Base-by-base conservation (phyloP, 2,888 invertebrate genomes). In the Mesochorus sp. region DNA sequence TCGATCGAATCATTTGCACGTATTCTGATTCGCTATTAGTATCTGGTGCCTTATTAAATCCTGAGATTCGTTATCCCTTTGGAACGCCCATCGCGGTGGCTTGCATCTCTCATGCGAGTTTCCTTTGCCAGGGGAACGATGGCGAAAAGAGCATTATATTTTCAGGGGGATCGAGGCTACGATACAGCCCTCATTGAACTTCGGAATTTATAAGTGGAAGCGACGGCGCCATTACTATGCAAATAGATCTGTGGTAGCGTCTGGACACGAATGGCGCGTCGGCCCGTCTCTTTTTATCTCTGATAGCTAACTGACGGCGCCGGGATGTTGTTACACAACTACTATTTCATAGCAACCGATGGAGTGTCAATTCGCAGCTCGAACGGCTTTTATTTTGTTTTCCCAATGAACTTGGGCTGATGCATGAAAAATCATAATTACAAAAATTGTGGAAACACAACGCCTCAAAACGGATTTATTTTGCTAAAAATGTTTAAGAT, bases 221-320 rank as follows among this genome's bases (percentile, higher is more conserved):
- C 83, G 83, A 85, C 83, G 83, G 82, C 80, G 84, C 85, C 88
- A 90, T 90, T 90, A 90, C 88, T 88, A 90, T 90, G 90, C 89
- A 90, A 90, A 90, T 90, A 89, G 89, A 89, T 88, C 87, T 53
- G 74, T 66, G 79, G 70, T 66, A 76, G 73, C 75, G 70, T 64
- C 70, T 74, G 78, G 74, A 74, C 78, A 78, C 62, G 70, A 64
- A 73, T 68, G 71, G 64, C 67, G 70, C 61, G 71, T 39, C 75
- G 64, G 70, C 73, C 67, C 76, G 78, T 79, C 82, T 73, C 76
- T 82, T 84, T 84, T 83, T 86, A 88, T 88, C 87, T 87, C 78
- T 78, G 59, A 59, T 34, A 64, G 44, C 55, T 73, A 61, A 42
- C 49, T 61, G 44, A 62, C 70, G 66, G 53, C 75, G 75, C 62